Conservation (phyloP, 2,797 vertebrate genomes). For the Jordanella pulchra region DNA sequence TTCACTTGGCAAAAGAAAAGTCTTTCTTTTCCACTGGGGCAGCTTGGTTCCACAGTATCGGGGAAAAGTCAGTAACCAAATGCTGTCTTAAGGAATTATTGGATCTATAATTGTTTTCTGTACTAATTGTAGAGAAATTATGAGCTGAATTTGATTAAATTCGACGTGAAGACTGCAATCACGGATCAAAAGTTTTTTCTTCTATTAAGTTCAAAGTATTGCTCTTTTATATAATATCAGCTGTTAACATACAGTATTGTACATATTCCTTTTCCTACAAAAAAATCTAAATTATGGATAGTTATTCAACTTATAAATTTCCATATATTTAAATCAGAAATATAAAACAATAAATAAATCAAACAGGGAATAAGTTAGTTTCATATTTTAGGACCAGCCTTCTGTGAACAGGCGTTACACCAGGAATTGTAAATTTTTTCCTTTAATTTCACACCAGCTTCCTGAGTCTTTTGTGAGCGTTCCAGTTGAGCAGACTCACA, state of each 20-base stretch:
- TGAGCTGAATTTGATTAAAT: too few relatives aligned
- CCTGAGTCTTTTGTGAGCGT: slow-evolving; percentile 71
- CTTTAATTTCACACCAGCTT: slow-evolving; percentile 79
- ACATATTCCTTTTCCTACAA: not conserved
- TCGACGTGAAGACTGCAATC: too few relatives aligned
- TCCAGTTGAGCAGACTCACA: slow-evolving; percentile 69
- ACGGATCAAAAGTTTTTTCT: not conserved
- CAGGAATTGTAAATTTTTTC: slow-evolving; percentile 69
- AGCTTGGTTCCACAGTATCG: too few relatives aligned
- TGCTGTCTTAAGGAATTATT: too few relatives aligned
- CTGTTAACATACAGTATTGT: not conserved
- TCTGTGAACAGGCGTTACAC: slow-evolving; percentile 49
- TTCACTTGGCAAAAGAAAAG: too few relatives aligned
- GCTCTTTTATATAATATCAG: not conserved
- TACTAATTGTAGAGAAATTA: too few relatives aligned
- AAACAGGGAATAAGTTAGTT: not conserved
- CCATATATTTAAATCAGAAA: slow-evolving; percentile 13
- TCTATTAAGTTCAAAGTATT: not conserved
- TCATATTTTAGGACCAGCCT: slow-evolving; percentile 38
- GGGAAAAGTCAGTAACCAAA: too few relatives aligned
- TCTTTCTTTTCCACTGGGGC: too few relatives aligned
- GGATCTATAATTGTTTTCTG: too few relatives aligned
- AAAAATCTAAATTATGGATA: not conserved
- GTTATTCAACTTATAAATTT: not conserved
- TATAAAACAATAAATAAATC: not conserved